Evolutionary conservation across 2,888 invertebrate species (phyloP).

Genomic region (Laspeyria flexula): DNA sequence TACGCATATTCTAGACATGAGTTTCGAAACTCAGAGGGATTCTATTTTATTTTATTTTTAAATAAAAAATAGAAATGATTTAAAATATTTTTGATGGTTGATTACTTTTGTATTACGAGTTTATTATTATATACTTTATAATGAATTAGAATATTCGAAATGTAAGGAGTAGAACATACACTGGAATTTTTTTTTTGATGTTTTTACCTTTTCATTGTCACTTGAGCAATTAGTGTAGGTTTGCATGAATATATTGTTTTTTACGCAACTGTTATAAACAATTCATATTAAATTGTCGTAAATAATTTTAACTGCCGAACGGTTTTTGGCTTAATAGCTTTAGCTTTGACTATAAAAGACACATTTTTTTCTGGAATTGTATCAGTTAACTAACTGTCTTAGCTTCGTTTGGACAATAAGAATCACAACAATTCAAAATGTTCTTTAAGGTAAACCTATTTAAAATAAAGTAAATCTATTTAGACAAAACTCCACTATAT

Average conservation of each 20-base stretch:
- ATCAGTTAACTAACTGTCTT: constrained; percentile 27
- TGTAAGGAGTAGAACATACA: too few species aligned
- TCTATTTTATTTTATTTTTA: too few species aligned
- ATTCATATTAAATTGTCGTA: constrained; percentile 22
- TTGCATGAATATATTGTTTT: constrained; percentile 23
- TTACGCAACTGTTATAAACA: constrained; percentile 28
- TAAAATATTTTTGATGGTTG: too few species aligned
- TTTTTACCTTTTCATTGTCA: constrained; percentile 14
- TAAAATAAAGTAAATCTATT: not conserved
- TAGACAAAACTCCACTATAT: not conserved
- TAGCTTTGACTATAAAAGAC: constrained; percentile 22
- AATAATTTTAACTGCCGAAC: constrained; percentile 25
- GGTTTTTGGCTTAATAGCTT: constrained; percentile 19
- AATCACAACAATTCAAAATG: constrained; percentile 8
- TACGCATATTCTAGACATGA: too few species aligned
- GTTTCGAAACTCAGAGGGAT: too few species aligned
- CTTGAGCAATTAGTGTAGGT: constrained; percentile 30
- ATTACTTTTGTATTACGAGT: too few species aligned
- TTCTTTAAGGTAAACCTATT: constrained; percentile 11
- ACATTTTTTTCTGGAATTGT: constrained; percentile 15
- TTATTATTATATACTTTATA: too few species aligned
- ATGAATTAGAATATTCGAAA: too few species aligned
- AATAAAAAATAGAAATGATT: too few species aligned
- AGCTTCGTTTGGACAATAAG: constrained; percentile 1
- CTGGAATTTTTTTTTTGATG: too few species aligned